phyloP scores from a whole-genome alignment of 2,113 vertebrate genomes.

The Isichthys henryi region DNA sequence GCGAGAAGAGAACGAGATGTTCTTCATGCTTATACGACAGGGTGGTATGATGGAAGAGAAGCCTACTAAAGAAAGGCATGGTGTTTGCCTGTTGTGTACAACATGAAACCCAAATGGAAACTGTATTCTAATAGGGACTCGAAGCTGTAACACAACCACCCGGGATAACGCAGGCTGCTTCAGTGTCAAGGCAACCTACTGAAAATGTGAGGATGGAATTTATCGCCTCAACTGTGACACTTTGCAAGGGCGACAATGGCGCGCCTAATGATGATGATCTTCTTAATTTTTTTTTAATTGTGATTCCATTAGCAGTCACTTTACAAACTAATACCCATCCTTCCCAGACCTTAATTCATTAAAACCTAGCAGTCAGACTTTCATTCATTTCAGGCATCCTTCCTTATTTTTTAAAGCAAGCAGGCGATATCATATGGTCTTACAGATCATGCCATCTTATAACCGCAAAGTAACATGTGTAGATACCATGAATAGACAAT shows the following conservation, averaged over 20 bases:
- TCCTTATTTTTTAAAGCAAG: neutral
- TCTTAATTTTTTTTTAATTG: neutral
- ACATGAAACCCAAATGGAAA: neutral
- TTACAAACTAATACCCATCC: neutral
- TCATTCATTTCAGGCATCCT: neutral
- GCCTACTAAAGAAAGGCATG: neutral
- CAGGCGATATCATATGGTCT: neutral
- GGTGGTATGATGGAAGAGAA: neutral
- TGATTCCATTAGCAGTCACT: neutral
- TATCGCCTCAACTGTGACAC: too few relatives aligned
- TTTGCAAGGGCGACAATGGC: neutral
- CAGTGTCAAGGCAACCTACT: neutral
- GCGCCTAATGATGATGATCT: neutral
- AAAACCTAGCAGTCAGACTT: neutral
- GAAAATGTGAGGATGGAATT: neutral
- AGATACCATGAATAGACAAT: neutral
- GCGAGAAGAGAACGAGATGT: constrained; percentile 35
- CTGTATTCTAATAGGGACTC: neutral
- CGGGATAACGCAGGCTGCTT: neutral
- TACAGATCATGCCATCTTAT: neutral
- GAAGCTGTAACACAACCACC: neutral
- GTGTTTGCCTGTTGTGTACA: neutral
- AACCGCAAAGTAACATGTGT: neutral
- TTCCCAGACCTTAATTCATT: neutral
- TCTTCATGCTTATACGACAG: constrained; percentile 1